Evolutionary conservation across 2,113 vertebrate genomes (phyloP).

Genomic region (mouse (Mus musculus)): DNA sequence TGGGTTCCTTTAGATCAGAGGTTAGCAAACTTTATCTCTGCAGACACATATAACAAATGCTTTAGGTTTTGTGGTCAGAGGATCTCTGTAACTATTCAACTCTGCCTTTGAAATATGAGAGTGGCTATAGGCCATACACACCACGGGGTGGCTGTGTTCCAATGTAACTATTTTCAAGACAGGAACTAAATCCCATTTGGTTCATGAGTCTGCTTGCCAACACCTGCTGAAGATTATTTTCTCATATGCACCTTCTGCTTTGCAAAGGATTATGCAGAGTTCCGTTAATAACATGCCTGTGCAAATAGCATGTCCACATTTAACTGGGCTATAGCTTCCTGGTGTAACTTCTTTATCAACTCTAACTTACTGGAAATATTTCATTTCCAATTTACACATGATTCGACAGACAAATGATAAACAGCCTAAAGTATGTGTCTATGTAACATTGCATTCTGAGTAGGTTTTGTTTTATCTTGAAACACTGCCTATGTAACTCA

Average conservation of each 20-base stretch:
- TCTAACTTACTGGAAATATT: not conserved
- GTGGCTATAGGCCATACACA: not conserved
- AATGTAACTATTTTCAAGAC: conserved; percentile 18
- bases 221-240: not conserved
- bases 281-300: conserved; percentile 8
- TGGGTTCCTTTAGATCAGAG: conserved; percentile 11
- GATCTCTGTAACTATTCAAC: conserved; percentile 31
- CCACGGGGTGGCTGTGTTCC: not conserved
- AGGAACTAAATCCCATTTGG: not conserved
- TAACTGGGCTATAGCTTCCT: not conserved
- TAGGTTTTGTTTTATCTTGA: not conserved
- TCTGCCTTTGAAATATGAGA: not conserved
- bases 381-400: not conserved
- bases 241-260: conserved; percentile 7
- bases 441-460: not conserved
- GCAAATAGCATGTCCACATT: conserved; percentile 11
- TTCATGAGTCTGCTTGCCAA: not conserved
- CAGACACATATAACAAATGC: not conserved
- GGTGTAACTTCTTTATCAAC: not conserved
- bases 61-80: conserved; percentile 6
- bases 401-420: not conserved
- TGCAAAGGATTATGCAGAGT: not conserved
- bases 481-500: not conserved
- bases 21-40: not conserved
- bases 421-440: not conserved